Percentiles rank a stretch among this genome's conserved stretches.
These are phyloP conservation scores for Caenorhabditis sp. DNA, from an alignment of 2,888 invertebrate species.

Conservation along the genomic window DNA sequence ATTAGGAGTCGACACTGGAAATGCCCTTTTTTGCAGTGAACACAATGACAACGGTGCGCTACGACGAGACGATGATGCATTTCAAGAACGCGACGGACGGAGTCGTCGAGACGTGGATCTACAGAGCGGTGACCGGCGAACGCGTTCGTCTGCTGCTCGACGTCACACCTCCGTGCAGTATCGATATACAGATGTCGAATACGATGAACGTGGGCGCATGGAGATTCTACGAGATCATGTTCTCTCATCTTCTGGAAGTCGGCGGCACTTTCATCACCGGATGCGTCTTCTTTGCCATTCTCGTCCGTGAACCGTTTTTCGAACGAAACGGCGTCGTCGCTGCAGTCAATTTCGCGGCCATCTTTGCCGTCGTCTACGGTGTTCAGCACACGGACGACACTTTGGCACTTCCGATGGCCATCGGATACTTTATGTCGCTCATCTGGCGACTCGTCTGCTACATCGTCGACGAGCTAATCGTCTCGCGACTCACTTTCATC, in stretches of 20 bases:
- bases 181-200: constrained; percentile 9
- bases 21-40: constrained; percentile 13
- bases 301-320: not conserved
- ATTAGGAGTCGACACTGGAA: too few relatives aligned
- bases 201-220: not conserved
- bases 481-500: constrained; percentile 8
- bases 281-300: constrained; percentile 5
- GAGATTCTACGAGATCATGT: constrained; percentile 34
- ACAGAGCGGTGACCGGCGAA: constrained; percentile 4
- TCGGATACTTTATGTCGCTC: constrained; percentile 31
- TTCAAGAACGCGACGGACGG: constrained; percentile 30
- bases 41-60: constrained; percentile 23
- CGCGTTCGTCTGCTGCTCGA: constrained; percentile 31
- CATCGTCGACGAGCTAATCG: not conserved
- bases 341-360: not conserved
- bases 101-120: constrained; percentile 29
- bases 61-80: constrained; percentile 17
- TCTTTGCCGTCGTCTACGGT: not conserved
- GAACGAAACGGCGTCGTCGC: not conserved
- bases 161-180: constrained; percentile 13
- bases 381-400: not conserved
- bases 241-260: constrained; percentile 26
- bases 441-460: constrained; percentile 1
- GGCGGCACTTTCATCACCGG: constrained; percentile 16
- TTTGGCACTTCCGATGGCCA: constrained; percentile 13